Percentiles rank a stretch among this genome's conserved stretches.
Conservation (phyloP, 2,888 invertebrate species). For the Rhamnusium bicolor region DNA sequence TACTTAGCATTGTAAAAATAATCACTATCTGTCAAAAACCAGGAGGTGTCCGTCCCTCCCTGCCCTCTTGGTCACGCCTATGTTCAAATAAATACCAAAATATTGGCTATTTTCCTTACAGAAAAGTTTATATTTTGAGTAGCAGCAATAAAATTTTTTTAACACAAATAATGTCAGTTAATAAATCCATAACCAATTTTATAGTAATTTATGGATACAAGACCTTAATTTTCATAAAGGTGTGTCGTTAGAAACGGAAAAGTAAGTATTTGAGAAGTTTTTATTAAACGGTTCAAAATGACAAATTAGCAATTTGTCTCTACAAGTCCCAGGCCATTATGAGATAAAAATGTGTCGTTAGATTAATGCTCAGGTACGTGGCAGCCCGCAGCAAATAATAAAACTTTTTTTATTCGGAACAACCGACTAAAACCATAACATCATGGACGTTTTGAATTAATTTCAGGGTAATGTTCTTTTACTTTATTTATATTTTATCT, state of each 20-base stretch:
- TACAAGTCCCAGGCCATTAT: constrained; percentile 54
- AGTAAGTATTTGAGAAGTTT: constrained; percentile 52
- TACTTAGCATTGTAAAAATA: no score
- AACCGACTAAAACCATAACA: background rate
- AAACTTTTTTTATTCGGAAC: constrained; percentile 47
- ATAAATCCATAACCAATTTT: no score
- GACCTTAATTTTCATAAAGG: background rate
- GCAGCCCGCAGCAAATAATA: constrained; percentile 58
- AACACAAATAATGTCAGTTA: no score
- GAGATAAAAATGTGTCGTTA: constrained; percentile 62
- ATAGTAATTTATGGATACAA: background rate
- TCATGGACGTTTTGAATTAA: constrained; percentile 27
- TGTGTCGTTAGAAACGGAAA: background rate
- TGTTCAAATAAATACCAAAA: no score
- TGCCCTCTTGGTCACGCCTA: no score
- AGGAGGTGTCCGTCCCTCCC: no score
- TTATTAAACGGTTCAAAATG: constrained; percentile 55
- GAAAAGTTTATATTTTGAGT: no score
- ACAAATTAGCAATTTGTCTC: constrained; percentile 59
- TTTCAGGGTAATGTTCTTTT: background rate
- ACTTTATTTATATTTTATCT: background rate
- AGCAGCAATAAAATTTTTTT: background rate
- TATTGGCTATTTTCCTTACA: no score
- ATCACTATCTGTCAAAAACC: no score
- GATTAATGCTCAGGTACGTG: constrained; percentile 64